Base-by-base conservation (phyloP, 1,140 invertebrate genomes). In the Brachionus manjavacas region DNA sequence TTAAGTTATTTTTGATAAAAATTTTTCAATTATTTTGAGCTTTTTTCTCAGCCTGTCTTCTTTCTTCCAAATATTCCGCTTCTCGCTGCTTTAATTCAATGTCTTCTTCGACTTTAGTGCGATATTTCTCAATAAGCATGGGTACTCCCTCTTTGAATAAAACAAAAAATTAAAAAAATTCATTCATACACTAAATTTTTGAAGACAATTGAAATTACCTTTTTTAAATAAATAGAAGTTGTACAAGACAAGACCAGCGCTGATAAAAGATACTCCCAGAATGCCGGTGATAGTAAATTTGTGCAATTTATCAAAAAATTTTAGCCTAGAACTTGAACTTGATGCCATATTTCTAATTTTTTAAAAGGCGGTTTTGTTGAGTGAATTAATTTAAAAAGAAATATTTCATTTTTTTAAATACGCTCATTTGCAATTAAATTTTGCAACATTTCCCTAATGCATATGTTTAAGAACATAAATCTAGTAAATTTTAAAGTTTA, bases 81-180 rank as follows among this genome's bases (percentile, higher is more conserved):
- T 81, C 79, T 64, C 64, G 20, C 39, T 81, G 79, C 31, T 81
- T 81, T 68, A 81, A 68, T 46, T 81, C 79, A 23, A 81, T 81
- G 16, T 60, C 79, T 81, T 81, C 79, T 68, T 81, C 79, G 2
- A 68, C 79, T 81, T 66, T 81, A 7, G 79, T 16, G 31, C 79
- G 79, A 81, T 81, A 81, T 64, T 81, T 81, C 14, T 81, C 52
- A 81, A 81, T 81, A 12, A 81, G 79, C 79, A 81, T 81, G 39
- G 79, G 79, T 20, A 81, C 79, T 31, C 79, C 79, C 52, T 81
- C 79, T 81, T 28, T 64, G 20, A 81, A 64, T 39, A 39, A 64
- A 4, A n/a, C n/a, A 49, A 55, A 81, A 43, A 28, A 81, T 16
- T 43, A 25, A 28, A 55, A 52, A 55, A 39, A 55, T 66, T 60